Percentiles rank a stretch among this genome's conserved stretches.
These are phyloP conservation scores for Copsychus sechellarum DNA, from an alignment of 2,113 vertebrate species.

Conservation along the genomic window DNA sequence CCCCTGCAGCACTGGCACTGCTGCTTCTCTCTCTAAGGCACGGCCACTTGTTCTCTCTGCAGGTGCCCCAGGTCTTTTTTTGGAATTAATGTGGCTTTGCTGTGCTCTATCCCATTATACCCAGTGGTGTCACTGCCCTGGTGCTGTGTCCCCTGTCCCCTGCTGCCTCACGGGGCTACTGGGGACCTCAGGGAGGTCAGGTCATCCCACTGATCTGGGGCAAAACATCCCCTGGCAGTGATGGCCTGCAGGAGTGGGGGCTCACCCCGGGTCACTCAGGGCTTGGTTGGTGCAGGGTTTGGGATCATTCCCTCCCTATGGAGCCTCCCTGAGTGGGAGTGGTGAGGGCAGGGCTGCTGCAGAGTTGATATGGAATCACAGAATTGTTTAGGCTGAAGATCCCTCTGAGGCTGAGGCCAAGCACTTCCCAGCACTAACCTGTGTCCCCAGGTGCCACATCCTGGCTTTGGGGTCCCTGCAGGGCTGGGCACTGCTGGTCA, in stretches of 20 bases:
- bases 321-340: accelerated
- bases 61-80: not conserved
- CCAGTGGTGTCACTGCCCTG: not conserved
- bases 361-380: accelerated
- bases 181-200: not conserved
- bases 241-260: not conserved
- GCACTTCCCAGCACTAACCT: not conserved
- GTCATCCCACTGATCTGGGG: not conserved
- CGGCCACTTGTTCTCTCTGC: not conserved
- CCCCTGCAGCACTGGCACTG: not conserved
- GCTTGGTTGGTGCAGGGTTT: not conserved
- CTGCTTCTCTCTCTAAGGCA: not conserved
- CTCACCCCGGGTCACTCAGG: not conserved
- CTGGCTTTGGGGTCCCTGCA: not conserved
- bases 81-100: not conserved
- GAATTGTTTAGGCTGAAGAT: not conserved
- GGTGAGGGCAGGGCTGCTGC: not conserved
- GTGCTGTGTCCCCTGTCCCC: not conserved
- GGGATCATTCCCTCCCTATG: accelerated
- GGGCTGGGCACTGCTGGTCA: not conserved
- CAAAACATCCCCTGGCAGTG: not conserved
- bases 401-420: not conserved
- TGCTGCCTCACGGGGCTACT: not conserved
- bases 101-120: not conserved
- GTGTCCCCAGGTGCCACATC: not conserved